Conservation (phyloP, 1,140 invertebrate species). For the Brachionus manjavacas region DNA sequence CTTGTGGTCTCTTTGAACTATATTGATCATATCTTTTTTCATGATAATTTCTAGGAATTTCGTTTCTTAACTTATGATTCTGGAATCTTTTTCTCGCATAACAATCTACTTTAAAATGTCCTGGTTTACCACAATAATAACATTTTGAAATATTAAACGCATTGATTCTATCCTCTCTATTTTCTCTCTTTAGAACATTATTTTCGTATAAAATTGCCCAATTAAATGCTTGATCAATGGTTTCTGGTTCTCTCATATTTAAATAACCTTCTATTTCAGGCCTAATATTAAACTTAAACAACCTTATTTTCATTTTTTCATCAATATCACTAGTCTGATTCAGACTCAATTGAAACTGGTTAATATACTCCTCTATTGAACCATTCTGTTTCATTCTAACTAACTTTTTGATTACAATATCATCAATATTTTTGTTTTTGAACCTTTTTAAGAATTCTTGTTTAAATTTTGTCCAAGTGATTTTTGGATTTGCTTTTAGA, state of each 20-base stretch:
- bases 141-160: neutral
- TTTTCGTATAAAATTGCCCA: neutral
- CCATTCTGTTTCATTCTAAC: neutral
- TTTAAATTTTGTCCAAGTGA: no score
- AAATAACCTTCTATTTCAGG: constrained; percentile 10
- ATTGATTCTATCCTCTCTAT: neutral
- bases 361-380: neutral
- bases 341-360: neutral
- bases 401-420: constrained; percentile 13
- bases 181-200: neutral
- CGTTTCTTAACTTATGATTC: neutral
- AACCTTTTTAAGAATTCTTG: neutral
- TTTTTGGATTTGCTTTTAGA: neutral
- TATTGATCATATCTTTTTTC: neutral
- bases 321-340: constrained; percentile 2
- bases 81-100: neutral
- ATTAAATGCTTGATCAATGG: constrained; percentile 1
- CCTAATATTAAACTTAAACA: constrained; percentile 21
- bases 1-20: neutral
- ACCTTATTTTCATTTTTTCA: no score
- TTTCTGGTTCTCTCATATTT: constrained; percentile 12
- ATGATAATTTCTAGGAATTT: neutral
- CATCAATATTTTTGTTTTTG: constrained; percentile 3
- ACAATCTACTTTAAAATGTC: neutral
- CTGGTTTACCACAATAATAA: neutral